These are phyloP conservation scores for Sebastes alutus DNA, from an alignment of 2,797 vertebrate species.

Conservation along the genomic window DNA sequence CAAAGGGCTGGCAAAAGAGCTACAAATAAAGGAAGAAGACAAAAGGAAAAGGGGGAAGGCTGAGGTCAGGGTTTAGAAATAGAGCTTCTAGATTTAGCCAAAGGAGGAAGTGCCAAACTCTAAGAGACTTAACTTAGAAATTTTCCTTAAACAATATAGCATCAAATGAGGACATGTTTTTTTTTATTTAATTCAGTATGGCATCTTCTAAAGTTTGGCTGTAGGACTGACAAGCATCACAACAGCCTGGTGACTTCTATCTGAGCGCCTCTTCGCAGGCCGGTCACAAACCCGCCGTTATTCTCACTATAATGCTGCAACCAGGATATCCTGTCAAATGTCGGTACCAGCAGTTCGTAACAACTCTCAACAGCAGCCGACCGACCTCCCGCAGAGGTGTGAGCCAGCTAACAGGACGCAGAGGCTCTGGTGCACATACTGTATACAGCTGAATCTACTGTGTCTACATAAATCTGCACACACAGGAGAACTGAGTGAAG, in stretches of 20 bases:
- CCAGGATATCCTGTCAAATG: conserved; percentile 85
- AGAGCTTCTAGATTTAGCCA: conserved; percentile 19
- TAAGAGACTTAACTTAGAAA: not conserved
- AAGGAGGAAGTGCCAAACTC: conserved; percentile 40
- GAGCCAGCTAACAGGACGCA: not conserved
- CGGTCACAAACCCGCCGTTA: conserved; percentile 32
- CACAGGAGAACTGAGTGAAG: not conserved
- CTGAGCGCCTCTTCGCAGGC: not conserved
- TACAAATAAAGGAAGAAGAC: conserved; percentile 55
- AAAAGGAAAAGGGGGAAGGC: conserved; percentile 36
- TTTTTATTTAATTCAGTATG: not conserved
- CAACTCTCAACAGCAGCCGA: conserved; percentile 39
- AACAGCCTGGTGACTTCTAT: not conserved
- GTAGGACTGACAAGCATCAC: not conserved
- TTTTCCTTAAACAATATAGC: not conserved
- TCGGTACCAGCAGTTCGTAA: conserved; percentile 22
- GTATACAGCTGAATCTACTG: not conserved
- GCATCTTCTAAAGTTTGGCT: not conserved
- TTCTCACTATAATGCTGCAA: conserved; percentile 50
- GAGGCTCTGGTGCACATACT: not conserved
- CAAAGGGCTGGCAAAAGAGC: conserved; percentile 57
- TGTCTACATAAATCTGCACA: not conserved
- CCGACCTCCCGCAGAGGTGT: not conserved
- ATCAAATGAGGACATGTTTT: not conserved
- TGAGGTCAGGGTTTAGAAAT: conserved; percentile 42